Evolutionary conservation across 1,140 invertebrate genomes (phyloP).

Genomic region (Agraylea sexmaculata): DNA sequence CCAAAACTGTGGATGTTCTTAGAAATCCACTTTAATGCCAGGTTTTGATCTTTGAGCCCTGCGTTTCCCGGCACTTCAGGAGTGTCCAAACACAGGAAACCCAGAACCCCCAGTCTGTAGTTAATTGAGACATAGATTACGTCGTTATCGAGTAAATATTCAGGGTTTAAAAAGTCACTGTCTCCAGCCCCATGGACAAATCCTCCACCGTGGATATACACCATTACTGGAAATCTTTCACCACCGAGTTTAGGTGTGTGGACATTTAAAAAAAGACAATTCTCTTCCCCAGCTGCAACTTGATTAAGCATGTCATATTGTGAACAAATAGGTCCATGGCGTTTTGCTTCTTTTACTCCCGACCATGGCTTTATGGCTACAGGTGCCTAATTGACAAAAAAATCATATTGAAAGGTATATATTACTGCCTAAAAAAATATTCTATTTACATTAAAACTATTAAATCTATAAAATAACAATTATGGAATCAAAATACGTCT

Average conservation of each 20-base stretch:
- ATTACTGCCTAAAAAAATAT: too few species aligned
- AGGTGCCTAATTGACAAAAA: slow-evolving; percentile 33
- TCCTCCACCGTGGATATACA: slow-evolving; percentile 52
- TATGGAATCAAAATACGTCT: too few species aligned
- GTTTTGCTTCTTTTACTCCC: slow-evolving; percentile 32
- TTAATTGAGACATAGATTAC: slow-evolving; percentile 44
- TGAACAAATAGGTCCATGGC: slow-evolving; percentile 32
- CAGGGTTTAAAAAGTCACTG: slow-evolving; percentile 30
- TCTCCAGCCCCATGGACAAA: slow-evolving; percentile 40
- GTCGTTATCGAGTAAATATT: slow-evolving; percentile 43
- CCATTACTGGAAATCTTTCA: slow-evolving; percentile 41
- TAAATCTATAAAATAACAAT: too few species aligned
- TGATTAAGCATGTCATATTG: slow-evolving; percentile 12
- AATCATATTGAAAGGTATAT: too few species aligned
- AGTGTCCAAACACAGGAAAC: slow-evolving; percentile 39
- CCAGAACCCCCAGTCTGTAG: slow-evolving; percentile 43
- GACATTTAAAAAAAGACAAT: slow-evolving; percentile 53
- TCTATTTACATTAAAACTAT: too few species aligned
- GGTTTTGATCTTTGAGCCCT: slow-evolving; percentile 42
- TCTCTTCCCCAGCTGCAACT: slow-evolving; percentile 34
- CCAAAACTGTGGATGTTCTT: slow-evolving; percentile 47
- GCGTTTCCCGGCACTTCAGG: slow-evolving; percentile 42
- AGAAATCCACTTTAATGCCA: slow-evolving; percentile 46
- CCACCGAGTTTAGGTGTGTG: slow-evolving; percentile 31
- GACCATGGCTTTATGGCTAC: slow-evolving; percentile 32